These are phyloP conservation scores for Pardalotus punctatus DNA, from an alignment of 2,113 vertebrate species.

Conservation along the genomic window DNA sequence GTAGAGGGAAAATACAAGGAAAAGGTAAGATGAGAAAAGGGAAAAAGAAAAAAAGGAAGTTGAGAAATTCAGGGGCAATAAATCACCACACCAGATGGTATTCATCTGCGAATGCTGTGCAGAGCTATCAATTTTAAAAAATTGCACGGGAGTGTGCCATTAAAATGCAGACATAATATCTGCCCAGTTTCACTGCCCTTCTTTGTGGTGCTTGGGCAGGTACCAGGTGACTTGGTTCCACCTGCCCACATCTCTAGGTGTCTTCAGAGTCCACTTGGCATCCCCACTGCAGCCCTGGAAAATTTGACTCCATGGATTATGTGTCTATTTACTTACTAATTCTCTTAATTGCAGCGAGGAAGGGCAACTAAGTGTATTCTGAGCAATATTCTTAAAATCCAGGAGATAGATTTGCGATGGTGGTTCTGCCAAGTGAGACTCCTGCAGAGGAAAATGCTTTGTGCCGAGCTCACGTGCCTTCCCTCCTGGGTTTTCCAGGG, in stretches of 20 bases:
- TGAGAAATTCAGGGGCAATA: conserved; percentile 64
- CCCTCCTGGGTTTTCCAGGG: neutral
- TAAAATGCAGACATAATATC: neutral
- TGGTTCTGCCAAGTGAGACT: neutral
- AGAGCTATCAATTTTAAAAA: conserved; percentile 12
- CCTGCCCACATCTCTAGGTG: neutral
- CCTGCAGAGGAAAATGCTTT: neutral
- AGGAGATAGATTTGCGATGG: neutral
- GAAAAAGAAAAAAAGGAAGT: neutral
- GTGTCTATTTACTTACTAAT: neutral
- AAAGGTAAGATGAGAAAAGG: conserved; percentile 50
- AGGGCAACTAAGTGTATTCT: neutral
- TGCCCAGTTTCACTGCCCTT: neutral
- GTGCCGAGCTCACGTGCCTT: neutral
- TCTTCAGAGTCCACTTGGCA: neutral
- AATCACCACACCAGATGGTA: conserved; percentile 65
- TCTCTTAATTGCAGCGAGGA: neutral
- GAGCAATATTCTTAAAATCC: neutral
- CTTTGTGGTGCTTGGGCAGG: neutral
- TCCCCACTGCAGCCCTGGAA: neutral
- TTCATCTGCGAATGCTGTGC: conserved; percentile 48
- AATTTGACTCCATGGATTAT: neutral
- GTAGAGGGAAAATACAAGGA: neutral
- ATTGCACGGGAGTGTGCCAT: neutral
- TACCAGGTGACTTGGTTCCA: neutral